Evolutionary conservation across 2,888 invertebrate species (phyloP).

Genomic region (Sesia bembeciformis): DNA sequence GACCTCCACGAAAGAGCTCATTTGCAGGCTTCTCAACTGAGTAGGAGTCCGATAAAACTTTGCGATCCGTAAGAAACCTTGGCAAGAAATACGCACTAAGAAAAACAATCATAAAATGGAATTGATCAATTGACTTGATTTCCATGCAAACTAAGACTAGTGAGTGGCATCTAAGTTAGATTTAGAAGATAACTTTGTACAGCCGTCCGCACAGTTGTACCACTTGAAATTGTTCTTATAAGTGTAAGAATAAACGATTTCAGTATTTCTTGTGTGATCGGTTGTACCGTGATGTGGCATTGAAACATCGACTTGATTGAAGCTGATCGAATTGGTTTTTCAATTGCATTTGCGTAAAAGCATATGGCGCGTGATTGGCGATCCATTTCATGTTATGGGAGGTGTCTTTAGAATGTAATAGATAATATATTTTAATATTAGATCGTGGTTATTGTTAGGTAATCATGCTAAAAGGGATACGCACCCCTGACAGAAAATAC

Average conservation of each 20-base stretch:
- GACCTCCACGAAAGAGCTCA: no score
- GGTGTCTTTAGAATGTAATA: conserved; percentile 30
- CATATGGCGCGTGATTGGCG: conserved; percentile 8
- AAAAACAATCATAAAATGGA: no score
- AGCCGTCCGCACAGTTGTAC: conserved; percentile 1
- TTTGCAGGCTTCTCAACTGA: no score
- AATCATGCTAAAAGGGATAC: background rate
- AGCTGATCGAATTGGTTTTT: background rate
- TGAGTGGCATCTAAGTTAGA: conserved; percentile 2
- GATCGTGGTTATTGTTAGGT: conserved; percentile 34
- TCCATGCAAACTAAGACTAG: conserved; percentile 12
- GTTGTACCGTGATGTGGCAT: conserved; percentile 7
- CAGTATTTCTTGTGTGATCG: conserved; percentile 11
- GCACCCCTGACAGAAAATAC: conserved; percentile 11
- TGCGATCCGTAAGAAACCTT: no score
- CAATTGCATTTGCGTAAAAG: conserved; percentile 15
- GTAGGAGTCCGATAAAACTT: no score
- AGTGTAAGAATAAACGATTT: conserved; percentile 11
- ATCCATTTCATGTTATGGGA: background rate
- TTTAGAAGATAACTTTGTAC: conserved; percentile 3
- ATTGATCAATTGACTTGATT: background rate
- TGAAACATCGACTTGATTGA: conserved; percentile 14
- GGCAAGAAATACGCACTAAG: background rate
- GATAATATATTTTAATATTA: conserved; percentile 51
- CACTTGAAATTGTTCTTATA: conserved; percentile 5